phyloP scores from a whole-genome alignment of 2,888 invertebrate genomes.

The Stenoptilia bipunctidactyla region DNA sequence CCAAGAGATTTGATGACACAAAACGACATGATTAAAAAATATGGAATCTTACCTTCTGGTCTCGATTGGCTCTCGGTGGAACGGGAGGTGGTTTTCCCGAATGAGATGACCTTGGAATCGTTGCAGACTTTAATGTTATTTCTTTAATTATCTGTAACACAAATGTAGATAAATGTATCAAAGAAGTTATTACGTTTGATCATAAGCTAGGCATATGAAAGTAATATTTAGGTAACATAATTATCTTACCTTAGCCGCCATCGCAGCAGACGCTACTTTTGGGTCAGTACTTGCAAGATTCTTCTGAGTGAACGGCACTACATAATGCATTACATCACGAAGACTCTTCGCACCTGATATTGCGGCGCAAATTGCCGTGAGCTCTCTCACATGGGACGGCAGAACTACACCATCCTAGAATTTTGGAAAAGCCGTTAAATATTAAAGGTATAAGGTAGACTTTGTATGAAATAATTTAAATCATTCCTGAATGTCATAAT shows the following conservation, averaged over 20 bases:
- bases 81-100: constrained; percentile 50
- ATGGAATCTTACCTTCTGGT: too few species aligned
- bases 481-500: too few species aligned
- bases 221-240: too few species aligned
- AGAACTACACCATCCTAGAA: constrained; percentile 45
- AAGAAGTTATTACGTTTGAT: too few species aligned
- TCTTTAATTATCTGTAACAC: constrained; percentile 33
- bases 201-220: too few species aligned
- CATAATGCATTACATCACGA: constrained; percentile 49
- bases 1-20: too few species aligned
- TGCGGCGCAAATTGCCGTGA: constrained; percentile 83
- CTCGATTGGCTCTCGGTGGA: constrained; percentile 44
- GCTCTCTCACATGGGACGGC: constrained; percentile 33
- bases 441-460: too few species aligned
- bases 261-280: constrained; percentile 17
- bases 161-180: too few species aligned
- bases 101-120: constrained; percentile 45
- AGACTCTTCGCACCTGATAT: constrained; percentile 75
- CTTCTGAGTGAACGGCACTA: constrained; percentile 48
- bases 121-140: constrained; percentile 43
- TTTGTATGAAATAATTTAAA: too few species aligned
- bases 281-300: constrained; percentile 25
- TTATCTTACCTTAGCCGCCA: constrained; percentile 29
- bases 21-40: too few species aligned
- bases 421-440: too few species aligned